Conservation (phyloP, 1,140 invertebrate genomes). For the Eueides isabella region DNA sequence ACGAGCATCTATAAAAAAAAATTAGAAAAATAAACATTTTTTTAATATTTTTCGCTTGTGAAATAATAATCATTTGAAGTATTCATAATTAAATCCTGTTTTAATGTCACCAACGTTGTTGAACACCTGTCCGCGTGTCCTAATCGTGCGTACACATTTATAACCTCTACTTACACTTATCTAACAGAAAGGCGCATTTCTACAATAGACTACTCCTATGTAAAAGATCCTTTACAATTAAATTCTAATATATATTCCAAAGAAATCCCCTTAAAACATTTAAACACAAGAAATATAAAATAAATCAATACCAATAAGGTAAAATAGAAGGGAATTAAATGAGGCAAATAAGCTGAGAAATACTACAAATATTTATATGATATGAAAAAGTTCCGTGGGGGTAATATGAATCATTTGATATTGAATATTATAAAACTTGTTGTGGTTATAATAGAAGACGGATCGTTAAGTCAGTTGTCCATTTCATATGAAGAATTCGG, state of each 20-base stretch:
- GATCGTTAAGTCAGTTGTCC: not conserved
- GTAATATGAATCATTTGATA: not conserved
- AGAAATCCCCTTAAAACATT: conserved; percentile 22
- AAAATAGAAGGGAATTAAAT: not conserved
- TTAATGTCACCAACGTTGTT: not conserved
- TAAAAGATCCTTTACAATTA: conserved; percentile 33
- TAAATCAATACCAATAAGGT: not conserved
- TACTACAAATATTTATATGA: conserved; percentile 2
- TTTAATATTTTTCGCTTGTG: too few species aligned
- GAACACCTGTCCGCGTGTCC: conserved; percentile 38
- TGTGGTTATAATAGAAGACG: not conserved
- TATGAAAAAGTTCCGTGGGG: not conserved
- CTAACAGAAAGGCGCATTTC: conserved; percentile 68
- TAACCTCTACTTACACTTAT: conserved; percentile 59
- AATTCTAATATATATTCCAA: conserved; percentile 15
- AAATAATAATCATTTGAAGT: too few species aligned
- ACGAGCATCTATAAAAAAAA: too few species aligned
- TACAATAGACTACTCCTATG: conserved; percentile 59
- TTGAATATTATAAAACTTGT: not conserved
- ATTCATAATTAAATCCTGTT: too few species aligned
- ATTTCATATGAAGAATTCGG: not conserved
- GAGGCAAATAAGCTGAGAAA: conserved; percentile 3
- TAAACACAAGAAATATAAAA: conserved; percentile 8
- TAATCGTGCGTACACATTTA: conserved; percentile 70
- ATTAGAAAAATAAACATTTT: too few species aligned